Evolutionary conservation across 2,113 vertebrate genomes (phyloP).

Genomic region (Phasianus colchicus): DNA sequence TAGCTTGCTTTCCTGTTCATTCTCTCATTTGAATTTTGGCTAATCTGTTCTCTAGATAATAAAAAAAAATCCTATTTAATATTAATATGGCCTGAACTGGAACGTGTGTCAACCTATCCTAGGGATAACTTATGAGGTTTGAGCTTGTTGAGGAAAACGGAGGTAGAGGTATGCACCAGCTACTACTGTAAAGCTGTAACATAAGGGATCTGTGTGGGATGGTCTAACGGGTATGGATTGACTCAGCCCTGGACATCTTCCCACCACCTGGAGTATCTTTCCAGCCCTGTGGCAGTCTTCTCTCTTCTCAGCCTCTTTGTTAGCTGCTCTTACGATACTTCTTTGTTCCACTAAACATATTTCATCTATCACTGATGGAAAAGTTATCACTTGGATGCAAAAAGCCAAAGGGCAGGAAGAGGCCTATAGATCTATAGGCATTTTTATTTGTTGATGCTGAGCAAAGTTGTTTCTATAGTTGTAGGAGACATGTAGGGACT

Average conservation of each 20-base stretch:
- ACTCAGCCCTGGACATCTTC: background rate
- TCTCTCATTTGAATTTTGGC: background rate
- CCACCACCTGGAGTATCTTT: background rate
- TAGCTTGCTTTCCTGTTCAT: background rate
- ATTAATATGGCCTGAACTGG: background rate
- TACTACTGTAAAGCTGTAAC: background rate
- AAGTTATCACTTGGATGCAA: accelerated
- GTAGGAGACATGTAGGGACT: accelerated
- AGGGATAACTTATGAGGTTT: background rate
- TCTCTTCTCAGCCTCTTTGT: accelerated
- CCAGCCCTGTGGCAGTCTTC: background rate
- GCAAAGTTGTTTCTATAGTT: background rate
- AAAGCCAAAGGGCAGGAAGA: background rate
- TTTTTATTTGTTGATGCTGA: background rate
- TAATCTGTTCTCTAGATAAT: background rate
- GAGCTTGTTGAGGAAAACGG: background rate
- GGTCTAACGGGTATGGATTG: background rate
- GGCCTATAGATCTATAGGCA: background rate
- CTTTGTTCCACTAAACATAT: background rate
- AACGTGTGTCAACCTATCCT: background rate
- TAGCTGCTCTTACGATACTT: background rate
- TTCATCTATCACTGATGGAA: background rate
- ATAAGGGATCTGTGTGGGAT: background rate
- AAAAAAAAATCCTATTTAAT: background rate
- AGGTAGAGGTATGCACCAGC: background rate